Evolutionary conservation across 92 coral and sea anemone genomes (phyloP), one percentile per base, ranked within the genome.

Genomic region (Palythoa heliodiscus): DNA sequence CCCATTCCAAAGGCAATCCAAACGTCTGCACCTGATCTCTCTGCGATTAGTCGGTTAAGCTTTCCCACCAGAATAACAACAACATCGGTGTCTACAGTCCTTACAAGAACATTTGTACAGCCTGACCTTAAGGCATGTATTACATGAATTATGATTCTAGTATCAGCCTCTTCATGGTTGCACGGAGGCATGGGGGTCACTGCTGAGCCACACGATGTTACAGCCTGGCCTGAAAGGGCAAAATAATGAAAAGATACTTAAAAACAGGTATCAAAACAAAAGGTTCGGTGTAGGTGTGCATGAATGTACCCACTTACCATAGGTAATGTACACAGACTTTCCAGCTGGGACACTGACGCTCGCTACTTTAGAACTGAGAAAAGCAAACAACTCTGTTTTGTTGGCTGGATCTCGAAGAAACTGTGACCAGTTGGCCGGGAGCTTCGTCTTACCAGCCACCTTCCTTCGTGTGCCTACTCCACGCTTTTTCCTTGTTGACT

Each of bases 111-210:
- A 54, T 0, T 54, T 54, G 11, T 7, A 54, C 60, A 54, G 60
- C 60, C 0, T 54, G 60, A 54, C 9, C 14, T 14, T 54, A 54
- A 15, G 60, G 60, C 60, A 7, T 54, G 60, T 48, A 67, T 38
- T 23, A 72, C 78, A 73, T 82, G 83, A 64, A 82, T 73, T 75
- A 83, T 84, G 54, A 87, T 79, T 82, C 87, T 67, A 17, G 87
- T 87, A 68, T 87, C 87, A 63, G 89, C 87, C 89, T 79, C 87
- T 55, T 79, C 80, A 54, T 70, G 90, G 22, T 69, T 87, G 70
- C 88, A 84, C 13, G 87, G 75, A 43, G 89, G 77, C 87, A 87
- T 71, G 60, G 90, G 60, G 63, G 83, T 72, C 71, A 66, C 50
- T 71, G 87, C 87, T 72, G 80, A 83, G 25, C 87, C 70, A 25